Evolutionary conservation across 2,113 vertebrate species (phyloP), one percentile per base, ranked within the genome.

Genomic region (Triplophysa rosa): DNA sequence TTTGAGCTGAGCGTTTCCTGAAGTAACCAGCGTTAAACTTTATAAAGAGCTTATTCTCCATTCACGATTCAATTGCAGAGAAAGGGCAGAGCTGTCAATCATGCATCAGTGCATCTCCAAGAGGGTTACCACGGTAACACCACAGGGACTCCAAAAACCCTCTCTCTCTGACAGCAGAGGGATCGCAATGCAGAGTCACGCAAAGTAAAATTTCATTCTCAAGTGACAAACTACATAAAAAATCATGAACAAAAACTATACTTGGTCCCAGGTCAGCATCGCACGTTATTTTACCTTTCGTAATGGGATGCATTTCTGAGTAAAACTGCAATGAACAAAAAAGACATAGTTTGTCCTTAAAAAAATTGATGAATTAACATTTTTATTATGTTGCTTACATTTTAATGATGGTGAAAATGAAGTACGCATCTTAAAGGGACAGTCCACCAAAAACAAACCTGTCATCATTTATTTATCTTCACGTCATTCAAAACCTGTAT

Each of bases 61-160:
- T 79, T 82, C 70, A 69, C 19, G 74, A 75, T 72, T 66, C 63
- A 19, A 56, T 76, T 61, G 33, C 54, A 80, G 40, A 19, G 24
- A 85, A 85, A 85, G 81, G 75, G 79, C 76, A 85, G 66, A 24
- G 29, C 81, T 83, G 79, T 81, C 79, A 85, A 79, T 85, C 82
- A 83, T 45, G 71, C 67, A 81, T 81, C 82, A 83, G 54, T 65
- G 66, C 37, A 67, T 67, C 66, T 24, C 76, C n/a, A 40, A 37
- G 64, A 67, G 45, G 33, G 77, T 83, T 79, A n/a, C 82, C 67
- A 83, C 81, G 76, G 84, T 40, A 79, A 67, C 79, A 47, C 19
- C 23, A 71, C 54, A 40, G 78, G 71, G 59, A 45, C 58, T 24
- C 56, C 65, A 78, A 54, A 67, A 58, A 47, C 64, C 67, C 45